Conservation (phyloP, 2,888 invertebrate genomes). For the Marasmarcha lunaedactyla region DNA sequence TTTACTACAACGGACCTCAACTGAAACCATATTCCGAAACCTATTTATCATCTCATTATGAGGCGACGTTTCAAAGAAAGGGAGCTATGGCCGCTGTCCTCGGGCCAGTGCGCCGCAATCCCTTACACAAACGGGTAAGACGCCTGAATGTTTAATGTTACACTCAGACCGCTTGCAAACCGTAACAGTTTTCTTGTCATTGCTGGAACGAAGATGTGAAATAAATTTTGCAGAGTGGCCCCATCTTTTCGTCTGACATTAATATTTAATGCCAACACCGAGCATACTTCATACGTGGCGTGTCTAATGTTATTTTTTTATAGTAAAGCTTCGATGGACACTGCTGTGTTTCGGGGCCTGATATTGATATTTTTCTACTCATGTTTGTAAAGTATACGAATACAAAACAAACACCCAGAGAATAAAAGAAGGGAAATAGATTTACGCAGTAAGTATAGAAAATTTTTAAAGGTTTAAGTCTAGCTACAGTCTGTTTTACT, state of each 20-base stretch:
- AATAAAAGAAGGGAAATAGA: too few relatives aligned
- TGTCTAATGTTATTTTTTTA: constrained; percentile 54
- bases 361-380: too few relatives aligned
- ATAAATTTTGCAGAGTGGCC: constrained; percentile 71
- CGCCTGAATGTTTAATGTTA: constrained; percentile 68
- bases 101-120: constrained; percentile 65
- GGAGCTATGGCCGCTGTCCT: constrained; percentile 70
- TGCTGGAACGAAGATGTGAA: constrained; percentile 66
- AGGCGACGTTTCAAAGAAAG: constrained; percentile 20
- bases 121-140: constrained; percentile 71
- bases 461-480: too few relatives aligned
- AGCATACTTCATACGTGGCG: constrained; percentile 61
- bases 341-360: too few relatives aligned
- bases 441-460: too few relatives aligned
- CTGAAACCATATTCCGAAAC: too few relatives aligned
- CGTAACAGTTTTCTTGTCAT: constrained; percentile 72
- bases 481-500: too few relatives aligned
- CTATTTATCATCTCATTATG: too few relatives aligned
- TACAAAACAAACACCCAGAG: too few relatives aligned
- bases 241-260: constrained; percentile 68
- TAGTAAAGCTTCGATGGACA: constrained; percentile 26
- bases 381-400: too few relatives aligned
- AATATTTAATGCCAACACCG: constrained; percentile 63
- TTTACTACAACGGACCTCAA: too few relatives aligned
- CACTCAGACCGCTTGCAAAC: constrained; percentile 69